Evolutionary conservation across 2,888 invertebrate genomes (phyloP).

Genomic region (Drosophila rellima): DNA sequence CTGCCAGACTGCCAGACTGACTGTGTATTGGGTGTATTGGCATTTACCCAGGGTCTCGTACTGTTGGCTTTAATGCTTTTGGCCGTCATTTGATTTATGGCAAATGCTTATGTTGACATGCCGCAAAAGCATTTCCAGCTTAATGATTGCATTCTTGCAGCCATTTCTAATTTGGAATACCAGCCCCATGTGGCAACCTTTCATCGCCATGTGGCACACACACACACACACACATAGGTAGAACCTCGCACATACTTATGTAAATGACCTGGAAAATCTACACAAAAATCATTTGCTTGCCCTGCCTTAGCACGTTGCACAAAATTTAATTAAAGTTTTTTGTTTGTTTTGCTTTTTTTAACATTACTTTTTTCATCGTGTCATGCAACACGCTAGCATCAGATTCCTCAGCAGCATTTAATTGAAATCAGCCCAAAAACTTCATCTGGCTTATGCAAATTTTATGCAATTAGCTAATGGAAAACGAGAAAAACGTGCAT

Average conservation of each 20-base stretch:
- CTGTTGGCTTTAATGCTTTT: conserved; percentile 51
- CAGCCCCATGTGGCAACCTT: conserved; percentile 43
- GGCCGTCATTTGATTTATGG: conserved; percentile 73
- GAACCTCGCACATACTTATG: conserved; percentile 34
- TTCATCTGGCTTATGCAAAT: conserved; percentile 66
- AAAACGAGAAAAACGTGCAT: conserved; percentile 52
- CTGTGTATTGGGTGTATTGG: conserved; percentile 30
- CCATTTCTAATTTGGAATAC: conserved; percentile 50
- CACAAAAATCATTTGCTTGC: conserved; percentile 25
- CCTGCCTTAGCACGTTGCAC: conserved; percentile 27
- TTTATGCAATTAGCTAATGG: conserved; percentile 60
- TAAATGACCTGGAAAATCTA: conserved; percentile 64
- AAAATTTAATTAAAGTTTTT: conserved; percentile 48
- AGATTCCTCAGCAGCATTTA: conserved; percentile 31
- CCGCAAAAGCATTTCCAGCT: conserved; percentile 63
- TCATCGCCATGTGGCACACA: conserved; percentile 20
- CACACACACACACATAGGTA: conserved; percentile 5
- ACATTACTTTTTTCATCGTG: conserved; percentile 12
- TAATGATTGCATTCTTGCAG: conserved; percentile 66
- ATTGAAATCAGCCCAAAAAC: conserved; percentile 50
- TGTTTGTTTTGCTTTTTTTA: conserved; percentile 1
- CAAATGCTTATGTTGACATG: conserved; percentile 75
- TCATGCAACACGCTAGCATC: conserved; percentile 52
- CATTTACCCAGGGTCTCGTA: conserved; percentile 24
- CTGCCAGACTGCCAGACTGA: conserved; percentile 3